Conservation (phyloP, 2,797 vertebrate genomes). For the Nannoperca australis region DNA sequence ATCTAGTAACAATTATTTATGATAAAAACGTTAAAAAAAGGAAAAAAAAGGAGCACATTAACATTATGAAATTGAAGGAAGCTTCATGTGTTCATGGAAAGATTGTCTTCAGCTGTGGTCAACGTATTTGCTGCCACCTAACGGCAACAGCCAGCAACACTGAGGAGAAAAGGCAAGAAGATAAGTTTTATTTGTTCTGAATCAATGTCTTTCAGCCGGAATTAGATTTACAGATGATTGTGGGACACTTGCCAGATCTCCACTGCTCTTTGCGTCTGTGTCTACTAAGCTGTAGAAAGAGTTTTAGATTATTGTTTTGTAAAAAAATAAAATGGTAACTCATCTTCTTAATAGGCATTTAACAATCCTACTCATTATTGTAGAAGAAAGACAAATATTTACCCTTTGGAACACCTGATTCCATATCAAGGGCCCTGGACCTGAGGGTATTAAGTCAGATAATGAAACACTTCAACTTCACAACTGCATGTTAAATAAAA, state of each 20-base stretch:
- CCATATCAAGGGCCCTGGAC: constrained; percentile 80
- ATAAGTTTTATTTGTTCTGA: neutral
- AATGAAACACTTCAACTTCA: neutral
- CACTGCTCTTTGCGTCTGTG: neutral
- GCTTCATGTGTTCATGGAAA: constrained; percentile 51
- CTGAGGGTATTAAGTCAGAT: constrained; percentile 56
- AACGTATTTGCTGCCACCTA: constrained; percentile 67
- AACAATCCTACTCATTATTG: neutral
- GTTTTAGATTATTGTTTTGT: constrained; percentile 4
- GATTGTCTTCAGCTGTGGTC: constrained; percentile 53
- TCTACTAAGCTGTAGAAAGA: constrained; percentile 51
- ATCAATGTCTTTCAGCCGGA: neutral
- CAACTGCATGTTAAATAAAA: neutral
- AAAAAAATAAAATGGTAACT: neutral
- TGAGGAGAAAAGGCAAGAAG: constrained; percentile 18
- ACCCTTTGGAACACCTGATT: constrained; percentile 85
- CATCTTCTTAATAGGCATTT: neutral
- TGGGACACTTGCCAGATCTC: constrained; percentile 43
- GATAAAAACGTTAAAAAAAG: constrained; percentile 48
- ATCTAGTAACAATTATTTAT: constrained; percentile 31
- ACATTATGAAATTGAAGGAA: constrained; percentile 49
- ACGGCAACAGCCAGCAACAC: constrained; percentile 45
- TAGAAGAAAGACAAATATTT: constrained; percentile 46
- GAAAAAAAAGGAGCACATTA: constrained; percentile 32
- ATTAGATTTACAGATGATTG: neutral